These are phyloP conservation scores for Andrena praecox DNA, from an alignment of 2,888 invertebrate genomes.

Conservation along the genomic window DNA sequence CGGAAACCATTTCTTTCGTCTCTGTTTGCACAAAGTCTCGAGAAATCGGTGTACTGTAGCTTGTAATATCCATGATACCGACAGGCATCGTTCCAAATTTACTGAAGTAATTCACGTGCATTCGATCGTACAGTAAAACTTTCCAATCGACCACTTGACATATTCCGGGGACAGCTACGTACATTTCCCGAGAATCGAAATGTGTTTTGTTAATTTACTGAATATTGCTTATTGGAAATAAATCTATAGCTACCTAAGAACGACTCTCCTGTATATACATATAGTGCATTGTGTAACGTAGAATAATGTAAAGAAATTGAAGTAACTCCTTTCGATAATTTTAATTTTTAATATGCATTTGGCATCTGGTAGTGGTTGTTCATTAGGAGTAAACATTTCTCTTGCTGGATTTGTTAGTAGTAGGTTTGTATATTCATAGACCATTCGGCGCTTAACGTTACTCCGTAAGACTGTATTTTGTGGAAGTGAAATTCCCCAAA, in stretches of 20 bases:
- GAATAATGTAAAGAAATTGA: constrained; percentile 12
- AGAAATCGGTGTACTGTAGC: not conserved
- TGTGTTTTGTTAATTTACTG: constrained; percentile 44
- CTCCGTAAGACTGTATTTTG: constrained; percentile 25
- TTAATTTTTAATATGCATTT: constrained; percentile 10
- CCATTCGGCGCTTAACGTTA: constrained; percentile 5
- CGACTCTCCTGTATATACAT: constrained; percentile 19
- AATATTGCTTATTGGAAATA: not conserved
- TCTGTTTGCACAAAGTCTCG: not conserved
- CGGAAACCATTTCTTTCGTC: not conserved
- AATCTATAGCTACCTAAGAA: constrained; percentile 1
- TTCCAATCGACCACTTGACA: not conserved
- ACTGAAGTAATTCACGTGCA: constrained; percentile 2
- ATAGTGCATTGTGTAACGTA: constrained; percentile 5
- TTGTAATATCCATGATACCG: not conserved
- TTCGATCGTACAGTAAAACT: not conserved
- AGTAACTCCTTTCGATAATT: constrained; percentile 1
- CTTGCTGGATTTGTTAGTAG: not conserved
- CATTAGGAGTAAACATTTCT: not conserved
- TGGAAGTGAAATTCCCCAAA: not conserved
- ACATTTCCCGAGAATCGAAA: not conserved
- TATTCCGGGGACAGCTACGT: constrained; percentile 2
- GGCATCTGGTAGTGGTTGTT: not conserved
- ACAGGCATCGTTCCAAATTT: not conserved
- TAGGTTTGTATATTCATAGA: constrained; percentile 8